These are phyloP conservation scores for Hemicentrotus pulcherrimus DNA, from an alignment of 35 echinoderm and acorn worm species.

Conservation along the genomic window DNA sequence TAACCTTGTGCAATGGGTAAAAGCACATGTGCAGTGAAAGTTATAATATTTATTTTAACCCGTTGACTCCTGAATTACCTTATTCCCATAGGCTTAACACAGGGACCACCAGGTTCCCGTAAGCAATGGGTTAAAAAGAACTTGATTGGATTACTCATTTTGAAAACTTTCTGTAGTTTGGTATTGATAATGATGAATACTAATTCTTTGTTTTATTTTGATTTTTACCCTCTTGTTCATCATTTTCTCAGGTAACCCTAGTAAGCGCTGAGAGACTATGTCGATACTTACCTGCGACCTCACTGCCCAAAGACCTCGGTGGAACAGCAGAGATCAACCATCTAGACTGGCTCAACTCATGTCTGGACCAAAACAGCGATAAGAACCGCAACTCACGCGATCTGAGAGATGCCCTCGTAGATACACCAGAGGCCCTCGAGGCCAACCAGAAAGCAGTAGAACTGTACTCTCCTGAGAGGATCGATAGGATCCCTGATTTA, in stretches of 20 bases:
- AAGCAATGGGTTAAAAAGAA: too few relatives aligned
- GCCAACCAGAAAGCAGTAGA: slow-evolving; percentile 92
- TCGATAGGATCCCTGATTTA: slow-evolving; percentile 42
- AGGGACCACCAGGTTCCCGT: too few relatives aligned
- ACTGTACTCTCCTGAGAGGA: slow-evolving; percentile 64
- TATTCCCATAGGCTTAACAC: too few relatives aligned
- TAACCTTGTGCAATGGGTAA: too few relatives aligned
- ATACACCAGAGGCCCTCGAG: slow-evolving; percentile 68
- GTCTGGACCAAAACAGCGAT: slow-evolving; percentile 73
- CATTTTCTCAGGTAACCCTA: slow-evolving; percentile 72
- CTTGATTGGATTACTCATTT: not conserved
- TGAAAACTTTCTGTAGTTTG: not conserved
- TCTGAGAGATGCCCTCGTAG: slow-evolving; percentile 74
- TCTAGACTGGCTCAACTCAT: slow-evolving; percentile 90
- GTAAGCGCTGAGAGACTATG: slow-evolving; percentile 90
- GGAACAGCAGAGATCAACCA: slow-evolving; percentile 78
- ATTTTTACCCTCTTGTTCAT: slow-evolving; percentile 39
- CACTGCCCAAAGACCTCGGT: slow-evolving; percentile 84
- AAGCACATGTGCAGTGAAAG: too few relatives aligned
- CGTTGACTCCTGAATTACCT: too few relatives aligned
- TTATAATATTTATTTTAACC: too few relatives aligned
- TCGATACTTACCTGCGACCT: slow-evolving; percentile 81
- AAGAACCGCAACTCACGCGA: slow-evolving; percentile 86
- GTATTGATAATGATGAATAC: not conserved
- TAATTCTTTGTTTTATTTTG: not conserved